Conservation (phyloP, 2,113 vertebrate species). For the Erythrolamprus reginae region DNA sequence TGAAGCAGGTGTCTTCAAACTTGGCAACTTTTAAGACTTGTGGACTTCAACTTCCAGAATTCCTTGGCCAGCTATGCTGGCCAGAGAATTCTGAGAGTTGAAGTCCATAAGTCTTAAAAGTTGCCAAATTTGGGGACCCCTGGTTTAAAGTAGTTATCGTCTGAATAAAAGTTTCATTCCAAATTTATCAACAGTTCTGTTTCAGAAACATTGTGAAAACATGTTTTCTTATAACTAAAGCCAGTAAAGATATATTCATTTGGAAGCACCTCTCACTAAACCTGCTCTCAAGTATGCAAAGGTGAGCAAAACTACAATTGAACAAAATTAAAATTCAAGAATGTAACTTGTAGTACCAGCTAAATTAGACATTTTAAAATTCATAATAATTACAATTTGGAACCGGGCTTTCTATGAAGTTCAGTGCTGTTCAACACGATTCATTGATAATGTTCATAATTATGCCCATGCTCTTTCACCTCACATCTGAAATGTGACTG, state of each 20-base stretch:
- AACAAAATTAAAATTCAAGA: neutral
- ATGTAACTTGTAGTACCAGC: neutral
- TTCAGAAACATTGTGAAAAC: neutral
- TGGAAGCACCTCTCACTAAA: neutral
- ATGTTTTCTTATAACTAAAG: neutral
- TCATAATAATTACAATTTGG: neutral
- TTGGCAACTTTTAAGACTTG: too few relatives aligned
- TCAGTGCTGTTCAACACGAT: neutral
- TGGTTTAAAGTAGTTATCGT: neutral
- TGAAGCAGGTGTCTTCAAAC: neutral
- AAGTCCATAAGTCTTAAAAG: too few relatives aligned
- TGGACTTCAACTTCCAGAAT: too few relatives aligned
- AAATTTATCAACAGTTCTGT: neutral
- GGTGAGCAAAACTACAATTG: neutral
- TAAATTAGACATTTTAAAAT: neutral
- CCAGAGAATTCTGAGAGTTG: too few relatives aligned
- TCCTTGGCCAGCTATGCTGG: too few relatives aligned
- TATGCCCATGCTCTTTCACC: neutral
- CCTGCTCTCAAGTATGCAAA: neutral
- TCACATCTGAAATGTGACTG: neutral
- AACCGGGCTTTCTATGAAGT: neutral
- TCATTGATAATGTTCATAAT: neutral
- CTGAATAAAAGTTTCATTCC: neutral
- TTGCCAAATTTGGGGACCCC: too few relatives aligned
- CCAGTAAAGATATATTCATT: neutral